These are phyloP conservation scores for Antitype chi DNA, from an alignment of 2,888 invertebrate species.

Conservation along the genomic window DNA sequence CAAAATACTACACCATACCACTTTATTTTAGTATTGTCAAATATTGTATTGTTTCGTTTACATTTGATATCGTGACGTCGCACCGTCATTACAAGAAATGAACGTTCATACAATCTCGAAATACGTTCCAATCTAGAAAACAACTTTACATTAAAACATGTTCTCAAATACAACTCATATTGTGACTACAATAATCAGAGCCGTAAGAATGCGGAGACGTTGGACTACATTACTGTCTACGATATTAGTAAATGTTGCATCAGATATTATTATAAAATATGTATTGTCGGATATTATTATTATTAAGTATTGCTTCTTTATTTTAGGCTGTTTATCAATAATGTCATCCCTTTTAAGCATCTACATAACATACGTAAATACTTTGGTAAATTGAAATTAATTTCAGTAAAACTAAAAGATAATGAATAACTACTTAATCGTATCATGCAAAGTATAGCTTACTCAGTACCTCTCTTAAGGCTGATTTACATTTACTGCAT, in stretches of 20 bases:
- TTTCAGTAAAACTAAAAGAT: constrained; percentile 79
- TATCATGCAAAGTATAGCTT: constrained; percentile 50
- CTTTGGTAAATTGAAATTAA: constrained; percentile 88
- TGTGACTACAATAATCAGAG: constrained; percentile 52
- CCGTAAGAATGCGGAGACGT: constrained; percentile 40
- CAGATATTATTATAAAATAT: constrained; percentile 6
- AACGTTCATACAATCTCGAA: constrained; percentile 32
- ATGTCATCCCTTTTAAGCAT: constrained; percentile 56
- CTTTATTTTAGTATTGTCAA: constrained; percentile 89
- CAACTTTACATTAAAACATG: constrained; percentile 16
- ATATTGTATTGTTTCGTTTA: constrained; percentile 73
- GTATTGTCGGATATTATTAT: constrained; percentile 20
- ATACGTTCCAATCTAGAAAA: constrained; percentile 26
- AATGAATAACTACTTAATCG: constrained; percentile 68
- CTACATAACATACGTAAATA: constrained; percentile 76
- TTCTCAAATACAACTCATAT: constrained; percentile 49
- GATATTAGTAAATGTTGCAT: constrained; percentile 36
- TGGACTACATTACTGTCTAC: constrained; percentile 42
- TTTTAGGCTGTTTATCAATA: constrained; percentile 38
- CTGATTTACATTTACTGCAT: constrained; percentile 13
- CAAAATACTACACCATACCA: constrained; percentile 83
- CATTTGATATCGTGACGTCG: constrained; percentile 39
- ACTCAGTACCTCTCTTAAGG: constrained; percentile 61
- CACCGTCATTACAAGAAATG: constrained; percentile 35
- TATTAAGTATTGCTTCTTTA: constrained; percentile 46